A percentile compares a stretch with the other conserved stretches of the same genome.
Conservation (phyloP, 2,113 vertebrate genomes). For the Aegotheles bennettii region DNA sequence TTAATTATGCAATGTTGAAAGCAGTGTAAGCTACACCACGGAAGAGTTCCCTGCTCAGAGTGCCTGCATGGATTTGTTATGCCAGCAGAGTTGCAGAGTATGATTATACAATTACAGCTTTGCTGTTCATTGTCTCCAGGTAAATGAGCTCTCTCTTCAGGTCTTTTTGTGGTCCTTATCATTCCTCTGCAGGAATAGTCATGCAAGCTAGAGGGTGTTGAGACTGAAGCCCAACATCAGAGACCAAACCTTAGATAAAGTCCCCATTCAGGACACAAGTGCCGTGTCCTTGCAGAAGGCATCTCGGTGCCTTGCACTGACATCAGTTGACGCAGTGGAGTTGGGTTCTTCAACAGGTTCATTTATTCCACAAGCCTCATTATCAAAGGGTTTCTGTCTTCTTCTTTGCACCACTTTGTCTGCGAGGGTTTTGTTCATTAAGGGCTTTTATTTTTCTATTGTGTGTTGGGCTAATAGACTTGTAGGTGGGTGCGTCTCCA, state of each 20-base stretch:
- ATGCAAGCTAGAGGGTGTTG: not conserved
- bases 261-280: accelerated
- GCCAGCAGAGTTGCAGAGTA: not conserved
- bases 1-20: not conserved
- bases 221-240: not conserved
- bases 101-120: not conserved
- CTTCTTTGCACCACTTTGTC: not conserved
- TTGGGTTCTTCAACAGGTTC: not conserved
- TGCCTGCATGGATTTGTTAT: not conserved
- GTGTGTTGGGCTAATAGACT: not conserved
- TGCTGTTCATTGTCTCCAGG: not conserved
- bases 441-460: not conserved
- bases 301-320: accelerated
- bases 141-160: not conserved
- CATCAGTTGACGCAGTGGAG: not conserved
- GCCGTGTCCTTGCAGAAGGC: not conserved
- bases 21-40: not conserved
- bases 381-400: not conserved
- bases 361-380: not conserved
- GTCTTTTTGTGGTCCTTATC: not conserved
- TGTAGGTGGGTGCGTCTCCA: not conserved
- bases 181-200: not conserved
- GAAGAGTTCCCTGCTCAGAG: not conserved
- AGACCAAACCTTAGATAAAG: not conserved
- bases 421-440: not conserved